Conservation (phyloP, 1,140 invertebrate genomes). For the Anoplophora glabripennis region DNA sequence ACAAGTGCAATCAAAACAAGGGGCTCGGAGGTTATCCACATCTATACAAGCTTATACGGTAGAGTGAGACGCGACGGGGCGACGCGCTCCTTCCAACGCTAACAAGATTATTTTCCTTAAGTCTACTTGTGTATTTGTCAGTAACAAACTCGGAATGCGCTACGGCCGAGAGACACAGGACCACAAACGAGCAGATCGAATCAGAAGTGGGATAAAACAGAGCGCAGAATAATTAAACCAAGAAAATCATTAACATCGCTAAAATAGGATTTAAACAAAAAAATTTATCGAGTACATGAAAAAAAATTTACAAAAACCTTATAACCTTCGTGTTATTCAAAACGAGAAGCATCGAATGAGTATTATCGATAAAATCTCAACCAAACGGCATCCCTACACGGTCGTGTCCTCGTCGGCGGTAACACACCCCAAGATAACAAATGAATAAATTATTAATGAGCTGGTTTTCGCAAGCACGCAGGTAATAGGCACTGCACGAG, state of each 20-base stretch:
- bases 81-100: neutral
- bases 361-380: too few species aligned
- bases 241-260: too few species aligned
- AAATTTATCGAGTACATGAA: too few species aligned
- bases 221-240: too few species aligned
- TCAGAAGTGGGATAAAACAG: too few species aligned
- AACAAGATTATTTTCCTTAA: constrained; percentile 16
- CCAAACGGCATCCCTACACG: too few species aligned
- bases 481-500: constrained; percentile 36
- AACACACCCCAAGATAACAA: constrained; percentile 7
- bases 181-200: too few species aligned
- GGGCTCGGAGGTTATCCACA: constrained; percentile 32
- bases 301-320: too few species aligned
- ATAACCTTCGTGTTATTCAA: too few species aligned
- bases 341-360: too few species aligned
- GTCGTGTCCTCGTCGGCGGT: neutral
- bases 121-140: constrained; percentile 27
- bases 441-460: constrained; percentile 24
- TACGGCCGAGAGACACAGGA: too few species aligned
- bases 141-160: neutral
- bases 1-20: constrained; percentile 27
- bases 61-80: constrained; percentile 10
- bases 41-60: constrained; percentile 33
- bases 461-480: constrained; percentile 35
- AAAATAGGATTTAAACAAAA: too few species aligned